Conservation (phyloP, 1,140 invertebrate species). For the Plodia interpunctella region DNA sequence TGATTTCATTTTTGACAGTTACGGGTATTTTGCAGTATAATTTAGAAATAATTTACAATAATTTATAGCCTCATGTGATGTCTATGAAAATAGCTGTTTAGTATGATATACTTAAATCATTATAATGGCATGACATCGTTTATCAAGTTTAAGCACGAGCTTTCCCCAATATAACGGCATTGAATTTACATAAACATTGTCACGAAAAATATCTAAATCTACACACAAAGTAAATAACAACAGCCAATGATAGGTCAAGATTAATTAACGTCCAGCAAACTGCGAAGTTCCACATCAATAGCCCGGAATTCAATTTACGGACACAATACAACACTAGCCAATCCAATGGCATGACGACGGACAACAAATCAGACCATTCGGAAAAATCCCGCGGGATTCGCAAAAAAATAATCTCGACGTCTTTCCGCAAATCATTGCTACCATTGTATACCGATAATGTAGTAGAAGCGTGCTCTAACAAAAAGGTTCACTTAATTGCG, state of each 20-base stretch:
- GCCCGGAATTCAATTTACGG: conserved; percentile 33
- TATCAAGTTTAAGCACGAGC: too few relatives aligned
- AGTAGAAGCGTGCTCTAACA: conserved; percentile 59
- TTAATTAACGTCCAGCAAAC: neutral
- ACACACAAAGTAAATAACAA: neutral
- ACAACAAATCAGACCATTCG: conserved; percentile 51
- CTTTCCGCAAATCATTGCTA: conserved; percentile 69
- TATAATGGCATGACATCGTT: too few relatives aligned
- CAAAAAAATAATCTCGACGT: conserved; percentile 60
- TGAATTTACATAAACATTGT: too few relatives aligned
- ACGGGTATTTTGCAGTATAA: too few relatives aligned
- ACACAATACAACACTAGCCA: conserved; percentile 37
- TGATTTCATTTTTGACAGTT: too few relatives aligned
- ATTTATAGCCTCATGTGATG: too few relatives aligned
- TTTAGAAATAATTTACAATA: too few relatives aligned
- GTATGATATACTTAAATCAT: too few relatives aligned
- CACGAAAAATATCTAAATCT: neutral
- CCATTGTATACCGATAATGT: conserved; percentile 71
- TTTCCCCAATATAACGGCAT: too few relatives aligned
- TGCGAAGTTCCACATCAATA: conserved; percentile 3
- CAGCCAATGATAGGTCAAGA: neutral
- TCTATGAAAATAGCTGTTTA: too few relatives aligned
- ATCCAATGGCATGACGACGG: conserved; percentile 48
- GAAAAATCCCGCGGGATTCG: conserved; percentile 31
- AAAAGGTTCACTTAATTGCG: conserved; percentile 72